Evolutionary conservation across 92 coral and sea anemone genomes (phyloP).

Genomic region (Pocillopora meandrina): DNA sequence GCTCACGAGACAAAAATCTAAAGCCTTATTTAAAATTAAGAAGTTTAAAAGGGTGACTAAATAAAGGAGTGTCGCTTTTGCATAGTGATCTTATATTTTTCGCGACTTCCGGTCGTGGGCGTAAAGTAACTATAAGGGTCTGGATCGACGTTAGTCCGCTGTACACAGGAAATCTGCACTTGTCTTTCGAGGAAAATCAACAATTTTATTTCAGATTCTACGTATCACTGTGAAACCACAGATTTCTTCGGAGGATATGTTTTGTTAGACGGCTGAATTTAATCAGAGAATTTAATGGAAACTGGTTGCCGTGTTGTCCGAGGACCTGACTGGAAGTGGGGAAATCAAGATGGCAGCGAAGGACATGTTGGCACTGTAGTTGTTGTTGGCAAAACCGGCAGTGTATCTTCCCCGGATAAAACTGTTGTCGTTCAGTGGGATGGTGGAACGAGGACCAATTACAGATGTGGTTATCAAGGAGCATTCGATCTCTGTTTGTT

Average conservation of each 20-base stretch:
- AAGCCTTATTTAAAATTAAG: background rate
- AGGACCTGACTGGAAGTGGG: slow-evolving; percentile 90
- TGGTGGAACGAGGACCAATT: slow-evolving; percentile 83
- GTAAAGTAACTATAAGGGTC: background rate
- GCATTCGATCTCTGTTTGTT: slow-evolving; percentile 74
- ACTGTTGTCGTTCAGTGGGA: slow-evolving; percentile 94
- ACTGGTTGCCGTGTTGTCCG: slow-evolving; percentile 83
- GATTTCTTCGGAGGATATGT: background rate
- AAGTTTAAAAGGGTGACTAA: background rate
- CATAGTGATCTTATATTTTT: background rate
- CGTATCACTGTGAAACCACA: background rate
- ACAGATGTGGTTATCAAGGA: slow-evolving; percentile 84
- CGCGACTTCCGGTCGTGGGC: slow-evolving; percentile 29
- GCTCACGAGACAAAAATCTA: background rate
- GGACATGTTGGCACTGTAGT: slow-evolving; percentile 90
- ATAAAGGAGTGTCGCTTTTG: background rate
- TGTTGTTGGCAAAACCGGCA: slow-evolving; percentile 73
- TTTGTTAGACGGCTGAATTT: background rate
- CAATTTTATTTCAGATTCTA: slow-evolving; percentile 17
- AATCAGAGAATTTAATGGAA: slow-evolving; percentile 55
- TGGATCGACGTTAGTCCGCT: slow-evolving; percentile 43
- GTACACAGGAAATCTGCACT: background rate
- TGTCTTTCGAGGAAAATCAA: slow-evolving; percentile 36
- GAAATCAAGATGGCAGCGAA: slow-evolving; percentile 92
- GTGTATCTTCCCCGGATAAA: slow-evolving; percentile 83